Base-by-base conservation (phyloP, 2,113 vertebrate genomes). In the Empidonax alnorum region DNA sequence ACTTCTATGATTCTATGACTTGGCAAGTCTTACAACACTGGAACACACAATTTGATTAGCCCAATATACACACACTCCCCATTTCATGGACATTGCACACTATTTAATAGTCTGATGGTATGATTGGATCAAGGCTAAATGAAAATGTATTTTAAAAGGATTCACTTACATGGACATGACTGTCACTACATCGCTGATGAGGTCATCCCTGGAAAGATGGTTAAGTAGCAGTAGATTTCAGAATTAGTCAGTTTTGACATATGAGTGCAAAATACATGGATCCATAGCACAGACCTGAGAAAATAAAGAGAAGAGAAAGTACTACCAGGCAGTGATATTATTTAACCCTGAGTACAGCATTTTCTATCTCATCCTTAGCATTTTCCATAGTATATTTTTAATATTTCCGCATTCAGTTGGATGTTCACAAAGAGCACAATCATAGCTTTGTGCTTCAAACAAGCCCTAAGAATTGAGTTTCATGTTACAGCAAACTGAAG, bases 161-260 rank as follows among this genome's bases (percentile, higher is more conserved):
- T 83, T 87, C 78, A 55, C 39, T 92, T 84, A 39, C 3, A 10
- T 6, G 71, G 80, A 35, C 59, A 90, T 63, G 56, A 35, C 92
- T 95, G 83, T 71, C 94, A 78, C 37, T 83, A 59, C 25, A 66
- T 83, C 9, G 2, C 65, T 92, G 79, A 95, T 87, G 83, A 49
- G 56, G 86, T 90, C 72, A 84, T 67, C 83, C 91, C 72, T 96
- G 93, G 84, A 72, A 87, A 81, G 44, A 81, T 80, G 65, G 71
- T 90, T 84, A 86, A 95, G 47, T 56, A 92, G 67, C 75, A 90
- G 82, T 12, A 52, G 68, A 90, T 90, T 56, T 67, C 30, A 67
- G 61, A 93, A 94, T 92, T 85, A 94, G 90, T 89, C 88, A 80
- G 44, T 89, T 92, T 39, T 94, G 95, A 89, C 83, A 71, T 23